A percentile compares a stretch with the other conserved stretches of the same genome.
Evolutionary conservation across 2,797 vertebrate genomes (phyloP).

Genomic region (Notoglanidium macrostoma): DNA sequence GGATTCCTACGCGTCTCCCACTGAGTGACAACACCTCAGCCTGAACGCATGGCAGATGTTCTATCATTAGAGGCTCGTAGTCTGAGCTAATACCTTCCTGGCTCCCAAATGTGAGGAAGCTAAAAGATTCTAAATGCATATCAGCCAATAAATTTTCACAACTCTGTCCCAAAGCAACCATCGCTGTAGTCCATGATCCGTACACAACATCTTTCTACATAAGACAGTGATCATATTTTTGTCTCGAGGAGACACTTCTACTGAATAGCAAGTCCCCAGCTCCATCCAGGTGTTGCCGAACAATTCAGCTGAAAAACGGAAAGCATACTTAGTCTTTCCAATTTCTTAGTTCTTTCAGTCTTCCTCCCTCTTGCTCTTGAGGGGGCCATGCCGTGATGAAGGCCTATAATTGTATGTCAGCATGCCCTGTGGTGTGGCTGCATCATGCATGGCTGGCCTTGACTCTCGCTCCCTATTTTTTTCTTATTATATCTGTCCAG

Average conservation of each 20-base stretch:
- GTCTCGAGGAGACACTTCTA: background rate
- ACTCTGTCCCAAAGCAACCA: background rate
- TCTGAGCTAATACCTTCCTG: slow-evolving; percentile 16
- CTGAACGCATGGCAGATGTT: slow-evolving; percentile 34
- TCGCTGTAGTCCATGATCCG: too few species aligned
- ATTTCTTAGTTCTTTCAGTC: slow-evolving; percentile 17
- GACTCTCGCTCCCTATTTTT: slow-evolving; percentile 53
- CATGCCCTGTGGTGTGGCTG: slow-evolving; percentile 75
- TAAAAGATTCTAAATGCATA: background rate
- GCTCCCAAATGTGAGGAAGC: slow-evolving; percentile 1
- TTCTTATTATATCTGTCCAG: slow-evolving; percentile 74
- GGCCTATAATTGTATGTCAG: slow-evolving; percentile 91
- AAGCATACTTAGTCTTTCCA: slow-evolving; percentile 38
- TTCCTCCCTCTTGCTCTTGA: background rate
- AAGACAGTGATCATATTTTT: background rate
- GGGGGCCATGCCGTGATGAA: slow-evolving; percentile 75
- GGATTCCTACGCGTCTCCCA: slow-evolving; percentile 39
- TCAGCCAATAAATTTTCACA: background rate
- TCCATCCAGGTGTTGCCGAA: slow-evolving; percentile 6
- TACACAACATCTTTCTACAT: slow-evolving; percentile 23
- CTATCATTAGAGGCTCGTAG: slow-evolving; percentile 23
- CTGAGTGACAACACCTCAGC: slow-evolving; percentile 31
- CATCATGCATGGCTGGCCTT: slow-evolving; percentile 74
- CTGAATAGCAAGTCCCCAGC: background rate
- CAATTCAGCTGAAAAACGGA: background rate